Percentiles rank a stretch among this genome's conserved stretches.
Conservation (phyloP, 2,113 vertebrate genomes). For the Zosterops lateralis region DNA sequence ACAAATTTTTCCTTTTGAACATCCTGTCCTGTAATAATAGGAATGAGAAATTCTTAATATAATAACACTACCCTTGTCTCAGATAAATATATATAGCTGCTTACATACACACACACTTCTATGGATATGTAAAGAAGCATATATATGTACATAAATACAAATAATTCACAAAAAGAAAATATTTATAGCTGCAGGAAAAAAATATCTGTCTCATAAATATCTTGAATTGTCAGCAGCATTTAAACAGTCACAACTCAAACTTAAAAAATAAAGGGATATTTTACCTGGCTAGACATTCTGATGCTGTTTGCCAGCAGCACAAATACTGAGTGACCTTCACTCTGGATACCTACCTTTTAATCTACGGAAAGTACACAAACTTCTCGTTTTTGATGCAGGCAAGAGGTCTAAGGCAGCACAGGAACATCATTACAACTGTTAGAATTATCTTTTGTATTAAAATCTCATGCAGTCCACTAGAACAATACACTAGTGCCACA, state of each 20-base stretch:
- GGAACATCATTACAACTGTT: not conserved
- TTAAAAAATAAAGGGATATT: fast-evolving
- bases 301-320: not conserved
- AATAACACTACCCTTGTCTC: not conserved
- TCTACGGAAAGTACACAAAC: not conserved
- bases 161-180: not conserved
- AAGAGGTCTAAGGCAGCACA: not conserved
- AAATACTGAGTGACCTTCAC: not conserved
- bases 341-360: not conserved
- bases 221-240: not conserved
- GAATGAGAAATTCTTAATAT: not conserved
- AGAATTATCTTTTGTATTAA: not conserved
- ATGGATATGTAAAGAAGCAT: too few species aligned
- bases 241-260: not conserved
- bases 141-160: not conserved
- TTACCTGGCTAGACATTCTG: not conserved
- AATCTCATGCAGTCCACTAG: not conserved
- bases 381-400: not conserved
- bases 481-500: not conserved
- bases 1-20: not conserved
- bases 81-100: not conserved
- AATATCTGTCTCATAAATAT: not conserved
- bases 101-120: not conserved
- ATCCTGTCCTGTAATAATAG: too few species aligned
- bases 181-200: not conserved